A percentile compares a stretch with the other conserved stretches of the same genome.
These are phyloP conservation scores for Pygoscelis antarcticus DNA, from an alignment of 2,113 vertebrate genomes.

Conservation along the genomic window DNA sequence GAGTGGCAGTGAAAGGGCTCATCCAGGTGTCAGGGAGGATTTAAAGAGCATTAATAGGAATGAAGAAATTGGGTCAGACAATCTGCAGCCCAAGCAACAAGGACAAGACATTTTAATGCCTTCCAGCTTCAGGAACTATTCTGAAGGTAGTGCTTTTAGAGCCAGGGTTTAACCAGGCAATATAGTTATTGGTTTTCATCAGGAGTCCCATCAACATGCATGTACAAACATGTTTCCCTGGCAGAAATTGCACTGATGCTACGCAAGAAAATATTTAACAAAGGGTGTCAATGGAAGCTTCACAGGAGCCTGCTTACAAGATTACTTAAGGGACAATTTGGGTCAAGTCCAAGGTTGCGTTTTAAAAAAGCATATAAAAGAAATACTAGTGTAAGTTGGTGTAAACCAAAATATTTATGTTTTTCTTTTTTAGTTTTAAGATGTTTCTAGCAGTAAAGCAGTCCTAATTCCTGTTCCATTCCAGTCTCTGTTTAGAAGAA, in stretches of 20 bases:
- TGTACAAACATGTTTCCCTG: background rate
- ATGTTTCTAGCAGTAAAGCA: background rate
- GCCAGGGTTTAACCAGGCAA: background rate
- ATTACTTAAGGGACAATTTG: background rate
- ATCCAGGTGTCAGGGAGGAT: background rate
- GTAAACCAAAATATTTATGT: background rate
- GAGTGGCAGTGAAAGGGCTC: slow-evolving; percentile 21
- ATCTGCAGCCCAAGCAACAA: background rate
- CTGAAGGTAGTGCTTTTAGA: background rate
- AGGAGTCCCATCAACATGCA: background rate
- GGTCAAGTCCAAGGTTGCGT: background rate
- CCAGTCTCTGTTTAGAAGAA: background rate
- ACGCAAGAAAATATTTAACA: background rate
- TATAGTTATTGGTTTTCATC: background rate
- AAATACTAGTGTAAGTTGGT: background rate
- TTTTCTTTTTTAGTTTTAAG: background rate
- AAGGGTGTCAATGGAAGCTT: background rate
- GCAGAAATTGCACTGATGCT: background rate
- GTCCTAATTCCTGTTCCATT: background rate
- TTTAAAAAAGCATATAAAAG: background rate
- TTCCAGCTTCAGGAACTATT: background rate
- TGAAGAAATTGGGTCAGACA: slow-evolving; percentile 23
- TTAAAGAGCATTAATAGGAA: background rate
- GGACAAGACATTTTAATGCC: background rate
- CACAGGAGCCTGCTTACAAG: background rate